phyloP scores from a whole-genome alignment of 2,113 vertebrate species.

The Scytalopus superciliaris region DNA sequence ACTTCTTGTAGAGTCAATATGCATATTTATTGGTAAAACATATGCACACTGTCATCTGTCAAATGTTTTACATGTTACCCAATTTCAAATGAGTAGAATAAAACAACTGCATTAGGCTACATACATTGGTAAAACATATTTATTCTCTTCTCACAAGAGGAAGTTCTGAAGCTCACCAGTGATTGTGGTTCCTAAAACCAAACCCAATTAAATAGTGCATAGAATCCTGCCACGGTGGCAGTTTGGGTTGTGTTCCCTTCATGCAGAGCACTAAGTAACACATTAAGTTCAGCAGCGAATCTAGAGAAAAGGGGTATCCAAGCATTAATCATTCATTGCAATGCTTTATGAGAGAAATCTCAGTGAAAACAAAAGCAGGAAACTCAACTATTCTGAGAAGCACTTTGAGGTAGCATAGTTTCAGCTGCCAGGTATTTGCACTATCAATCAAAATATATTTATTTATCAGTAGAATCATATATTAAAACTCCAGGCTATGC shows the following conservation, averaged over 20 bases:
- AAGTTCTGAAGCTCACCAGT: background rate
- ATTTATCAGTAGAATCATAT: conserved; percentile 33
- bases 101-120: background rate
- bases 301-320: conserved; percentile 3
- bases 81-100: background rate
- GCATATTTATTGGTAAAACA: conserved; percentile 44
- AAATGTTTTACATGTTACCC: background rate
- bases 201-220: background rate
- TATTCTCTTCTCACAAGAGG: background rate
- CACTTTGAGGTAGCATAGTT: background rate
- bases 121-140: background rate
- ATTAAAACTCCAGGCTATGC: conserved; percentile 33
- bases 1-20: background rate
- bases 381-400: conserved; percentile 10
- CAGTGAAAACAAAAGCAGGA: conserved; percentile 13
- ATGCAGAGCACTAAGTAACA: background rate
- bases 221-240: background rate
- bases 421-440: conserved; percentile 35
- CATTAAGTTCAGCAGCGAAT: background rate
- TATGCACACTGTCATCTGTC: conserved; percentile 20
- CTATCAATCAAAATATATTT: conserved; percentile 51
- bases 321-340: conserved; percentile 6
- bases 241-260: background rate
- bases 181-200: background rate
- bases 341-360: background rate